phyloP scores from a whole-genome alignment of 2,797 vertebrate species.

The Falco concolor region DNA sequence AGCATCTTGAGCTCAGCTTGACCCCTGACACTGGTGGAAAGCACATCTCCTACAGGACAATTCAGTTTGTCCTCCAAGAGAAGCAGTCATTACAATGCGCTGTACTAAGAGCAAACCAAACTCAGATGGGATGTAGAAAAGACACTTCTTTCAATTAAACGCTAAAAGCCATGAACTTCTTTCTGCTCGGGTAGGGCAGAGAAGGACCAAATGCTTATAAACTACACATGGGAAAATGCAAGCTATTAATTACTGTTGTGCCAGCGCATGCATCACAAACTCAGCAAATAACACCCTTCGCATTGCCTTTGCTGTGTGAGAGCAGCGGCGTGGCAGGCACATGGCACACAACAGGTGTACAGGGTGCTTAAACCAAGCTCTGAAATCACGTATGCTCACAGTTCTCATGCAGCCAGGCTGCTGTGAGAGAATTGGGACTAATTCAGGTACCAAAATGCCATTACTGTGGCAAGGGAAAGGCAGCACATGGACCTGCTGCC shows the following conservation, averaged over 20 bases:
- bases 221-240: background rate
- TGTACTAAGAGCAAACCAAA: background rate
- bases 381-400: rapidly evolving
- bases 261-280: rapidly evolving
- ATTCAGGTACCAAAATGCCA: rapidly evolving
- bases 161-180: background rate
- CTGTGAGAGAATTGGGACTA: rapidly evolving
- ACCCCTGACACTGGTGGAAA: background rate
- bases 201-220: background rate
- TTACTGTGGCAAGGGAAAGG: background rate
- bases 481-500: rapidly evolving
- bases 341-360: rapidly evolving
- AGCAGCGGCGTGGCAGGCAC: background rate
- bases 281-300: background rate
- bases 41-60: background rate
- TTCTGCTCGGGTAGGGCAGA: background rate
- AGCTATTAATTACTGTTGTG: background rate
- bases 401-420: background rate
- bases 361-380: rapidly evolving
- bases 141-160: background rate
- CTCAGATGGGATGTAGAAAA: background rate
- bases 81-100: rapidly evolving
- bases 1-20: background rate
- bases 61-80: background rate
- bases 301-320: rapidly evolving